Evolutionary conservation across 2,113 vertebrate species (phyloP).

Genomic region (Scophthalmus maximus): DNA sequence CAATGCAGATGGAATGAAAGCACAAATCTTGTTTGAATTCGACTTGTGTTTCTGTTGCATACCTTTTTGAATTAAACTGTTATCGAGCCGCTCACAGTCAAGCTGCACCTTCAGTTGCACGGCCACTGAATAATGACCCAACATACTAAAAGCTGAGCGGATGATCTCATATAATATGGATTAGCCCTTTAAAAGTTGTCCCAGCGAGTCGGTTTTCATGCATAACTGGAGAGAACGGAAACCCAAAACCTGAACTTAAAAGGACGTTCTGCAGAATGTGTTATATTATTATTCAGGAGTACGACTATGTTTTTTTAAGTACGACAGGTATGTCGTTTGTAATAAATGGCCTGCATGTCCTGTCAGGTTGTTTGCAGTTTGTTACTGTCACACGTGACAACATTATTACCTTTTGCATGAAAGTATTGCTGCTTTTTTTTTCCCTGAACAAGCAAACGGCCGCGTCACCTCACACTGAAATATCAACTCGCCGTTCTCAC

Average conservation of each 20-base stretch:
- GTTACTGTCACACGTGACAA: slow-evolving; percentile 2
- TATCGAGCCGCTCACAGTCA: neutral
- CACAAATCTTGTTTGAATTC: neutral
- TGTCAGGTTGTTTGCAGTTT: neutral
- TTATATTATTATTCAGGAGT: no score
- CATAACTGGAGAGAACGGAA: neutral
- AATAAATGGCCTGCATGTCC: neutral
- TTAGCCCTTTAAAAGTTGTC: neutral
- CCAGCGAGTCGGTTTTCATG: neutral
- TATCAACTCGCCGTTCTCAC: slow-evolving; percentile 36
- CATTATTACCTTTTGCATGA: neutral
- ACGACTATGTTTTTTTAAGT: neutral
- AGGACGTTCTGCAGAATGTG: no score
- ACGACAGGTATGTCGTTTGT: neutral
- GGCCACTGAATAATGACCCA: neutral
- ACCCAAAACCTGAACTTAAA: neutral
- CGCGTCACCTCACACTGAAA: no score
- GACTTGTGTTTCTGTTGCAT: neutral
- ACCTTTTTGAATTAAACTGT: neutral
- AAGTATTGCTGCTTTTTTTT: neutral
- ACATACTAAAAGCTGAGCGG: neutral
- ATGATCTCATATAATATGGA: neutral
- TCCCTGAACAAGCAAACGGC: slow-evolving; percentile 21
- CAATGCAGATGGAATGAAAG: neutral
- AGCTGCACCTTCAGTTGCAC: neutral